Conservation (phyloP, 2,113 vertebrate genomes). For the Plecturocebus donacophilus region DNA sequence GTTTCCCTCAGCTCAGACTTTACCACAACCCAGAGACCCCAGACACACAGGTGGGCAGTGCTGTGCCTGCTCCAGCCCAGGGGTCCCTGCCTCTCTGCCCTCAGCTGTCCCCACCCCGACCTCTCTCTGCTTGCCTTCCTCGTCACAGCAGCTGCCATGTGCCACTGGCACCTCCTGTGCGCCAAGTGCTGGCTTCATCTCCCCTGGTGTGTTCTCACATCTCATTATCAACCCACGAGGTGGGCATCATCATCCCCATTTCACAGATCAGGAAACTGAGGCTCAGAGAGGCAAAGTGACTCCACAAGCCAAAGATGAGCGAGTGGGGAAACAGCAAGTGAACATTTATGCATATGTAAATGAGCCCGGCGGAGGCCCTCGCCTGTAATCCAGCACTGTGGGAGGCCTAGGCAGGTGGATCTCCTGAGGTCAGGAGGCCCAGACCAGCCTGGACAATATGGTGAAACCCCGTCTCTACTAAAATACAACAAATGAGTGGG, state of each 20-base stretch:
- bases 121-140: not conserved
- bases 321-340: too few species aligned
- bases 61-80: rapidly evolving
- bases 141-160: rapidly evolving
- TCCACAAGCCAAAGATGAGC: not conserved
- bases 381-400: too few species aligned
- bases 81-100: not conserved
- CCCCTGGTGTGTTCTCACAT: not conserved
- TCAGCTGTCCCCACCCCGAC: rapidly evolving
- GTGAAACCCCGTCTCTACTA: too few species aligned
- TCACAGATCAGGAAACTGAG: not conserved
- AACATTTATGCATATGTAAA: too few species aligned
- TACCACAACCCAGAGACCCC: not conserved
- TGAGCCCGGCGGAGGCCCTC: too few species aligned
- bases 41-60: not conserved
- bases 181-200: rapidly evolving
- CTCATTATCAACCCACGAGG: not conserved
- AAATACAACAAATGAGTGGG: too few species aligned
- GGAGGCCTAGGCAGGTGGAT: too few species aligned
- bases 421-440: too few species aligned
- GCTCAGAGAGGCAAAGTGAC: not conserved
- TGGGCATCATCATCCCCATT: not conserved
- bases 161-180: rapidly evolving
- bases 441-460: too few species aligned
- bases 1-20: not conserved